Percentiles rank a stretch among this genome's conserved stretches.
Conservation (phyloP, 2,888 invertebrate species). For the Chloroclysta siterata region DNA sequence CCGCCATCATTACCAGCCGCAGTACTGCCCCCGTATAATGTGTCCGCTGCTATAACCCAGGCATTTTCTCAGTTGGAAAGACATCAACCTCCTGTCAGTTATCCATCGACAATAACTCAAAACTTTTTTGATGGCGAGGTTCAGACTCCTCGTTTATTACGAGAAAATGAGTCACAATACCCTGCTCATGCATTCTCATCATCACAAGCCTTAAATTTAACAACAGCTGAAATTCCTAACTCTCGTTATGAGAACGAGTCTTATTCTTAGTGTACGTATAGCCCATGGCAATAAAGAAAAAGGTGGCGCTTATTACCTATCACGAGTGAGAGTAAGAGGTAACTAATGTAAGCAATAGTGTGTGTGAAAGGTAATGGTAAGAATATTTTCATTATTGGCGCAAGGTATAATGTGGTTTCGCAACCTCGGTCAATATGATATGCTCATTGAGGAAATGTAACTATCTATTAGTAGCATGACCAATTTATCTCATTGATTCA, state of each 20-base stretch:
- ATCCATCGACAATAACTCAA: not conserved
- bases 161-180: not conserved
- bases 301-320: too few species aligned
- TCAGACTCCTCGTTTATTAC: not conserved
- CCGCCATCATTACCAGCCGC: conserved; percentile 9
- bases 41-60: conserved; percentile 23
- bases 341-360: too few species aligned
- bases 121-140: not conserved
- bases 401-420: too few species aligned
- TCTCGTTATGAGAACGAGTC: not conserved
- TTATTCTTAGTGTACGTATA: not conserved
- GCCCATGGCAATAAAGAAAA: too few species aligned
- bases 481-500: too few species aligned
- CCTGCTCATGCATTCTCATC: not conserved
- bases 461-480: too few species aligned
- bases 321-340: too few species aligned
- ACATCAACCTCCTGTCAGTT: not conserved
- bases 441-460: too few species aligned
- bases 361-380: too few species aligned
- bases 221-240: not conserved
- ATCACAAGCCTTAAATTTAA: conserved; percentile 15
- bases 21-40: conserved; percentile 24
- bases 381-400: too few species aligned
- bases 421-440: too few species aligned
- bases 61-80: conserved; percentile 18